These are phyloP conservation scores for Lepus oiostolus DNA, from an alignment of 2,797 vertebrate species.

Conservation along the genomic window DNA sequence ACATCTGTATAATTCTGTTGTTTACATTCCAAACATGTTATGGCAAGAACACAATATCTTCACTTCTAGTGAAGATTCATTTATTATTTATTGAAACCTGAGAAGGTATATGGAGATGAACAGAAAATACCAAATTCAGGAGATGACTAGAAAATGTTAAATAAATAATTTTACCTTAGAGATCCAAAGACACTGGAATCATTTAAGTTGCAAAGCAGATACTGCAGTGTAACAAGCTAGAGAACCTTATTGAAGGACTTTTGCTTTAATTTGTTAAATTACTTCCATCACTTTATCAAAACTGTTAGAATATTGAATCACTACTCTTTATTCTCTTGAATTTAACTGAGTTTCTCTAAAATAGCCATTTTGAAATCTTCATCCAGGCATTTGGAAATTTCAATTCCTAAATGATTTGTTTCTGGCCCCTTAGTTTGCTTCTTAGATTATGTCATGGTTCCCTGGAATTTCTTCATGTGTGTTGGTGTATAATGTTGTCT, in stretches of 20 bases:
- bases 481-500: too few relatives aligned
- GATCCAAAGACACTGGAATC: neutral
- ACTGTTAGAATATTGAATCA: too few relatives aligned
- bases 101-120: neutral
- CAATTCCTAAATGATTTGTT: too few relatives aligned
- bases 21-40: neutral
- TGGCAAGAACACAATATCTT: neutral
- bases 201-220: neutral
- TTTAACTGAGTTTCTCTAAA: too few relatives aligned
- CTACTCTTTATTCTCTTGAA: too few relatives aligned
- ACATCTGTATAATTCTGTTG: neutral
- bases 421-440: too few relatives aligned
- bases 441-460: too few relatives aligned
- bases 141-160: slow-evolving; percentile 31
- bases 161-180: neutral
- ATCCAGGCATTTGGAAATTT: too few relatives aligned
- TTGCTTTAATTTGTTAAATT: too few relatives aligned
- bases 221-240: neutral
- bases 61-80: neutral
- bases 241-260: neutral
- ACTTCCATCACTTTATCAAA: too few relatives aligned
- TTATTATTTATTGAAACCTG: slow-evolving; percentile 36
- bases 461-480: too few relatives aligned
- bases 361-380: too few relatives aligned
- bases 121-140: slow-evolving; percentile 4